A percentile compares a stretch with the other conserved stretches of the same genome.
phyloP scores from a whole-genome alignment of 2,797 vertebrate species.

The Eremophila alpestris region DNA sequence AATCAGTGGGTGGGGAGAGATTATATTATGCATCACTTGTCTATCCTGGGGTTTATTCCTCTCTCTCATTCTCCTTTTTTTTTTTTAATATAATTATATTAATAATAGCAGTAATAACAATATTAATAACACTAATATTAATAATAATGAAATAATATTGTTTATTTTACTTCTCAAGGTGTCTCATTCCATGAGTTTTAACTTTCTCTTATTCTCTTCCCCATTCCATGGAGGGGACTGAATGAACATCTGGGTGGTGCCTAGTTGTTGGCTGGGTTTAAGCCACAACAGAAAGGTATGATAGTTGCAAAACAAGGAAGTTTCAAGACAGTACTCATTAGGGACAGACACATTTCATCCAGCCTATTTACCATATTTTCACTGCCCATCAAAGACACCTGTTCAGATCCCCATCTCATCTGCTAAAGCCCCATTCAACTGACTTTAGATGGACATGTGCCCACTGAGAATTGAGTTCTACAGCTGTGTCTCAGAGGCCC shows the following conservation, averaged over 20 bases:
- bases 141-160: neutral
- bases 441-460: neutral
- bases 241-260: neutral
- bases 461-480: neutral
- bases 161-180: neutral
- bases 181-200: neutral
- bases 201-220: neutral
- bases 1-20: accelerated
- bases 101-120: accelerated
- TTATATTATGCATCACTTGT: neutral
- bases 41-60: neutral
- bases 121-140: no score
- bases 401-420: neutral
- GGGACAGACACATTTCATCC: neutral
- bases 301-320: neutral
- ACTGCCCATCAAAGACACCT: neutral
- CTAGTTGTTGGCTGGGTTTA: neutral
- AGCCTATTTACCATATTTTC: neutral
- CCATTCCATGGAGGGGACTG: neutral
- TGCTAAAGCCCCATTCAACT: neutral
- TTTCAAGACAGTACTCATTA: neutral
- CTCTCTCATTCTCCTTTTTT: neutral
- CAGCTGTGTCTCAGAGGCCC: accelerated
- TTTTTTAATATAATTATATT: accelerated
- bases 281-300: neutral